A percentile compares a stretch with the other conserved stretches of the same genome.
Evolutionary conservation across 2,113 vertebrate species (phyloP).

Genomic region (Macrotis lagotis): DNA sequence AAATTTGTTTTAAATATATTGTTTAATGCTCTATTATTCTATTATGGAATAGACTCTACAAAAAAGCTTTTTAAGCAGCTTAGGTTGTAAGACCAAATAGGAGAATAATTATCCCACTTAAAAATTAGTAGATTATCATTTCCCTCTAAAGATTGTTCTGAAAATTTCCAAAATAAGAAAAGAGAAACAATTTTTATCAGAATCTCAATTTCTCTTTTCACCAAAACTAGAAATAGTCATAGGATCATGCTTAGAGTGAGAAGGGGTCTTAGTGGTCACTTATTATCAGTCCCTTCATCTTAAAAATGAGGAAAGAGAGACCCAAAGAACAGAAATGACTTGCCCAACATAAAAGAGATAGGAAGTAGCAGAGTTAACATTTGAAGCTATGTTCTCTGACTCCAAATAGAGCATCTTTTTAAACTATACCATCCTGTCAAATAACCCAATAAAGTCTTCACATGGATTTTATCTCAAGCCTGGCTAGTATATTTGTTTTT

Average conservation of each 20-base stretch:
- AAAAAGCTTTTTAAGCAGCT: slow-evolving; percentile 58
- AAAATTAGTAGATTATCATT: slow-evolving; percentile 45
- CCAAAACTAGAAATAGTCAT: slow-evolving; percentile 42
- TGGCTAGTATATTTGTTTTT: slow-evolving; percentile 8
- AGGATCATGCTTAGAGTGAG: background rate
- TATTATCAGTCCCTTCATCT: background rate
- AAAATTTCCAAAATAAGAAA: slow-evolving; percentile 56
- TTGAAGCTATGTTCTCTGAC: background rate
- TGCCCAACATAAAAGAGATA: background rate
- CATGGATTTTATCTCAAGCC: slow-evolving; percentile 45
- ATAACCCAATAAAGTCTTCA: slow-evolving; percentile 52
- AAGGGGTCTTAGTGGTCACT: background rate
- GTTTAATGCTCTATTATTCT: slow-evolving; percentile 30
- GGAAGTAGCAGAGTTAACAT: background rate
- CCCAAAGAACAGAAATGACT: background rate
- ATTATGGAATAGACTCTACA: slow-evolving; percentile 65
- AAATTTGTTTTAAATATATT: slow-evolving; percentile 75
- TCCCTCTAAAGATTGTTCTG: background rate
- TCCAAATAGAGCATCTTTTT: background rate
- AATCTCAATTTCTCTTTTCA: slow-evolving; percentile 39
- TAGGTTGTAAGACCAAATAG: slow-evolving; percentile 41
- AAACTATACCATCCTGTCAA: background rate
- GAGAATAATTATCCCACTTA: slow-evolving; percentile 32
- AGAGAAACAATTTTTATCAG: slow-evolving; percentile 64
- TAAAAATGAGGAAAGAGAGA: background rate